Evolutionary conservation across 2,113 vertebrate species (phyloP), one percentile per base, ranked within the genome.

Genomic region (Eira barbara): DNA sequence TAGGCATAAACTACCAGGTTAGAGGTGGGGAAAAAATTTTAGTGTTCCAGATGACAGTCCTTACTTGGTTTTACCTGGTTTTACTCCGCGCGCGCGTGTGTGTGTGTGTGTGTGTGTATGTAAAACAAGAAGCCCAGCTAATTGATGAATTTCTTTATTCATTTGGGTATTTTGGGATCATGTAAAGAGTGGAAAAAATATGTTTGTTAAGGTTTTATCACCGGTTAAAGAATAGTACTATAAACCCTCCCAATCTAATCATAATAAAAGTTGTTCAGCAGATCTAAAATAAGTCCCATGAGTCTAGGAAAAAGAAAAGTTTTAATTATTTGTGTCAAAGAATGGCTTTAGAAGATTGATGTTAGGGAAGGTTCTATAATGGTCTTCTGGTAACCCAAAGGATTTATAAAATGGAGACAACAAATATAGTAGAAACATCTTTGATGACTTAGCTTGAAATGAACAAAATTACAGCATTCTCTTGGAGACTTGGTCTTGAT

Each of bases 321-420:
- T 63, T 83, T 92, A 61, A 76, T 89, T 96, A 42, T 89, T 76
- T 94, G 15, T 34, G 80, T 31, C 21, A 93, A 76, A 74, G 23
- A 96, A 80, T 74, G 61, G 25, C 11, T 98, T 95, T 67, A 88
- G 83, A 92, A 94, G 61, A 88, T 83, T 78, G 96, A 61, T 82
- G 23, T 89, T 81, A 86, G 61, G 29, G 20, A 96, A 93, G 12
- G 0, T 47, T 89, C 45, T 91, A 78, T 49, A 86, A 92, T 49
- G 25, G 18, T 85, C 21, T 88, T 92, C 85, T 78, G 73, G 39
- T 49, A 91, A 94, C 18, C 4, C 39, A 73, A 74, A 65, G 6
- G 55, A 82, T 81, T 84, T 92, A 47, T 73, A 88, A 94, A 89
- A 59, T 79, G 21, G 71, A 79, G 84, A 97, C 34, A 97, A 57